Conservation (phyloP, 2,113 vertebrate genomes). For the Aphyosemion australe region DNA sequence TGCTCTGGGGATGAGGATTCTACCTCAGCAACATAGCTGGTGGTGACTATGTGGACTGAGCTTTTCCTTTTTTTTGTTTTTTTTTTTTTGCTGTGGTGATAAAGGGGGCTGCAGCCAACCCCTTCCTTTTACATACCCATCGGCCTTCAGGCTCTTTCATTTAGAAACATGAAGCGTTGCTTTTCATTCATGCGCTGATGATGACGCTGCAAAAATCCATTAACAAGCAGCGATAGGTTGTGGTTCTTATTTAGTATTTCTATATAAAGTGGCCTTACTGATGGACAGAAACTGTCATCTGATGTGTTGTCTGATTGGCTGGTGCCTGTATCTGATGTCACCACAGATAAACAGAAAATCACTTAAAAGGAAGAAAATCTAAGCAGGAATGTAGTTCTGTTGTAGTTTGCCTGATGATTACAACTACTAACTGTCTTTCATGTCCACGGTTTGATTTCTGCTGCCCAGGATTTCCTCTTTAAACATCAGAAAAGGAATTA, state of each 20-base stretch:
- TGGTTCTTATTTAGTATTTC: constrained; percentile 83
- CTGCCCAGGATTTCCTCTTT: constrained; percentile 39
- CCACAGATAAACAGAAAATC: constrained; percentile 51
- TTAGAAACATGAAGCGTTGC: constrained; percentile 81
- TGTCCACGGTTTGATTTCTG: constrained; percentile 56
- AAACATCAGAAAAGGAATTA: constrained; percentile 53
- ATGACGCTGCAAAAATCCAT: constrained; percentile 73
- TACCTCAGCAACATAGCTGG: constrained; percentile 88
- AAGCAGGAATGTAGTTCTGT: constrained; percentile 76
- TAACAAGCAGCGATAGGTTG: constrained; percentile 79
- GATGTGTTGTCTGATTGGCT: constrained; percentile 73
- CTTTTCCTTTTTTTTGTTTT: constrained; percentile 75
- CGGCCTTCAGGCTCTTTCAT: constrained; percentile 77
- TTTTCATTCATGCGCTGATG: constrained; percentile 18
- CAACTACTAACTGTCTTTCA: constrained; percentile 61
- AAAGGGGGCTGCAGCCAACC: constrained; percentile 73
- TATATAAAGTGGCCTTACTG: constrained; percentile 97
- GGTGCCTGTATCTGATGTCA: constrained; percentile 77
- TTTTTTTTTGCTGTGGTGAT: constrained; percentile 72
- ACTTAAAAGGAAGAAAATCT: constrained; percentile 19
- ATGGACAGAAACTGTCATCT: constrained; percentile 77
- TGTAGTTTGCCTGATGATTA: constrained; percentile 80
- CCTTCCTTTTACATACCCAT: constrained; percentile 56
- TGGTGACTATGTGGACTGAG: constrained; percentile 86
- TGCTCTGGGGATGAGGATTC: constrained; percentile 75